These are phyloP conservation scores for Athene noctua DNA, from an alignment of 2,113 vertebrate genomes.

Conservation along the genomic window DNA sequence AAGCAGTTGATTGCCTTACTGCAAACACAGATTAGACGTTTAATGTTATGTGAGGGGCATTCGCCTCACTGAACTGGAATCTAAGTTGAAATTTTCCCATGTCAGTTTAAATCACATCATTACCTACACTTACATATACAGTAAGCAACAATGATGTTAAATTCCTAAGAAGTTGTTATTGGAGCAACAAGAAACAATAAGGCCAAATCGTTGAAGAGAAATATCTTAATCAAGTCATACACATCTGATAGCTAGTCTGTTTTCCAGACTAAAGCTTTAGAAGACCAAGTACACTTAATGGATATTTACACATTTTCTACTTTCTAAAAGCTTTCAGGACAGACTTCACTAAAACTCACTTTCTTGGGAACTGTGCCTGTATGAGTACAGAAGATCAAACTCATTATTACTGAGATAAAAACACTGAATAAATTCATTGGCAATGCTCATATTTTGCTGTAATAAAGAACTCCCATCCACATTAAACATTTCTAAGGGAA, in stretches of 20 bases:
- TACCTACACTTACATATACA: neutral
- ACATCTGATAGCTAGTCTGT: neutral
- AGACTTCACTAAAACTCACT: neutral
- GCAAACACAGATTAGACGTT: neutral
- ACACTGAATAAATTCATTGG: neutral
- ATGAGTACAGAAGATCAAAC: neutral
- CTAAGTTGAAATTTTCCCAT: neutral
- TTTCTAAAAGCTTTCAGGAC: neutral
- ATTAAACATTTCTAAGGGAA: neutral
- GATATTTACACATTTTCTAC: neutral
- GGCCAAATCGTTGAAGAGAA: neutral
- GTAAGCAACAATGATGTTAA: neutral
- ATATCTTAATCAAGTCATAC: neutral
- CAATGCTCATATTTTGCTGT: neutral
- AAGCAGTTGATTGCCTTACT: neutral
- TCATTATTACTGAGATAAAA: neutral
- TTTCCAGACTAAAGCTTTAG: neutral
- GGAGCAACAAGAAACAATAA: neutral
- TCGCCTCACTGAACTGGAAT: slow-evolving; percentile 11
- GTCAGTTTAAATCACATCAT: neutral
- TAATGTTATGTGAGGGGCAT: neutral
- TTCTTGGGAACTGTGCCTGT: neutral
- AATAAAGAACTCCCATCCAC: neutral
- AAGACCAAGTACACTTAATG: neutral
- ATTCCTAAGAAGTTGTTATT: neutral